Percentiles rank a stretch among this genome's conserved stretches.
Conservation (phyloP, 2,888 invertebrate species). For the Melanophora roralis region DNA sequence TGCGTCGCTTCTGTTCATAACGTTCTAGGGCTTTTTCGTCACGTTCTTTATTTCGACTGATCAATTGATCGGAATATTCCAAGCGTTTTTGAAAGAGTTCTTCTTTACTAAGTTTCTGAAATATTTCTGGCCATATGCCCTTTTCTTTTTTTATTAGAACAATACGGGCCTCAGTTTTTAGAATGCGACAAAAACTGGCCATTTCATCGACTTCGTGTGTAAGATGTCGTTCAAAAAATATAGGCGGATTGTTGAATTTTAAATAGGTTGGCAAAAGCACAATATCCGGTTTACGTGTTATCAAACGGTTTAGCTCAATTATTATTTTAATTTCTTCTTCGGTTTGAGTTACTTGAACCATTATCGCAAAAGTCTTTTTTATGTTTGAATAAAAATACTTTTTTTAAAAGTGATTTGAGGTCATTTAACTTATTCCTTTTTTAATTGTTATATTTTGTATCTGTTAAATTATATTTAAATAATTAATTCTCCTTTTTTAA, state of each 20-base stretch:
- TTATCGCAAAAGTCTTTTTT: slow-evolving; percentile 55
- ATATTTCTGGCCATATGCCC: slow-evolving; percentile 74
- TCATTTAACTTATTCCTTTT: background rate
- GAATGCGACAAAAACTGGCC: slow-evolving; percentile 74
- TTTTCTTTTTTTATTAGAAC: slow-evolving; percentile 72
- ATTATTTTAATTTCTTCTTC: slow-evolving; percentile 75
- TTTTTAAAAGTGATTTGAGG: background rate
- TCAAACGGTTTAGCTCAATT: slow-evolving; percentile 73
- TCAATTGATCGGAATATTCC: slow-evolving; percentile 72
- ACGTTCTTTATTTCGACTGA: slow-evolving; percentile 72
- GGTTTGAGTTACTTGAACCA: slow-evolving; percentile 75
- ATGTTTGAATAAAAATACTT: slow-evolving; percentile 13
- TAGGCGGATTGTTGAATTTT: slow-evolving; percentile 76
- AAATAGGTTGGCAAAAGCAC: slow-evolving; percentile 73
- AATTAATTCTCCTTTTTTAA: too few species aligned
- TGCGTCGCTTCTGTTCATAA: slow-evolving; percentile 72
- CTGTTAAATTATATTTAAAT: background rate
- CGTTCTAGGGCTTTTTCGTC: slow-evolving; percentile 72
- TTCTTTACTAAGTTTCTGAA: slow-evolving; percentile 72
- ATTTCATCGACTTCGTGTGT: slow-evolving; percentile 74
- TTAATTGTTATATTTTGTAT: background rate
- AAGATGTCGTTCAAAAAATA: slow-evolving; percentile 76
- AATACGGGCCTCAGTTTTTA: slow-evolving; percentile 75
- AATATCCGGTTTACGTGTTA: slow-evolving; percentile 74
- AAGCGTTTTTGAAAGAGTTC: slow-evolving; percentile 71